Evolutionary conservation across 2,888 invertebrate species (phyloP).

Genomic region (Coremacera marginata): DNA sequence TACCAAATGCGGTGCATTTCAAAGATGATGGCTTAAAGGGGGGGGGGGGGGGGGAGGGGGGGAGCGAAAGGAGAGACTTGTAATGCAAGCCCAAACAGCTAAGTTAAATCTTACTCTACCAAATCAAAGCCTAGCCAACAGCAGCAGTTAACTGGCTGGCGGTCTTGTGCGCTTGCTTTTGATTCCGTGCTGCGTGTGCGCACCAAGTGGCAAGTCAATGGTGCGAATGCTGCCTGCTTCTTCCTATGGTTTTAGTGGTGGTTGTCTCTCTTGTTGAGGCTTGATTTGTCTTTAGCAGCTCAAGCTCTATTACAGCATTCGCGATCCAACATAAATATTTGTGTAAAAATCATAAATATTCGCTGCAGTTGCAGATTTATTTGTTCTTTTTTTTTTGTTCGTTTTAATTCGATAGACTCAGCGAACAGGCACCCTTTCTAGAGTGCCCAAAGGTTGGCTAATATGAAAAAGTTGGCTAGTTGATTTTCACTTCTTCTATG

Average conservation of each 20-base stretch:
- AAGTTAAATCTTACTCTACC: not conserved
- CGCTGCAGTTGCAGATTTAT: not conserved
- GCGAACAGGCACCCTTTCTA: not conserved
- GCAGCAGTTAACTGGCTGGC: not conserved
- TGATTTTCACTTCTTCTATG: not conserved
- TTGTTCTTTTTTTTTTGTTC: not conserved
- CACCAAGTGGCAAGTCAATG: constrained; percentile 5
- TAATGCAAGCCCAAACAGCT: not conserved
- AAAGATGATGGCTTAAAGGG: not conserved
- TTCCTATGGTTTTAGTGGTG: not conserved
- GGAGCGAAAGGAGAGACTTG: not conserved
- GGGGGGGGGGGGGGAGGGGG: too few species aligned
- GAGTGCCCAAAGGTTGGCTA: not conserved
- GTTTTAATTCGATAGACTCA: not conserved
- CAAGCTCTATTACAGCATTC: not conserved
- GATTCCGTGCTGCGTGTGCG: not conserved
- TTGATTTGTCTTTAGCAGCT: not conserved
- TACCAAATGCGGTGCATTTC: constrained; percentile 22
- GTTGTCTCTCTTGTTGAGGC: not conserved
- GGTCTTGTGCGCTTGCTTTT: not conserved
- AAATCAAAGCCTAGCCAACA: not conserved
- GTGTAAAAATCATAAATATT: constrained; percentile 35
- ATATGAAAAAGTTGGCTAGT: not conserved
- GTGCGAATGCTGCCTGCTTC: not conserved
- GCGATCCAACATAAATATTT: constrained; percentile 34